A percentile compares a stretch with the other conserved stretches of the same genome.
Evolutionary conservation across 2,888 invertebrate genomes (phyloP).

Genomic region (Polymixis lichenea): DNA sequence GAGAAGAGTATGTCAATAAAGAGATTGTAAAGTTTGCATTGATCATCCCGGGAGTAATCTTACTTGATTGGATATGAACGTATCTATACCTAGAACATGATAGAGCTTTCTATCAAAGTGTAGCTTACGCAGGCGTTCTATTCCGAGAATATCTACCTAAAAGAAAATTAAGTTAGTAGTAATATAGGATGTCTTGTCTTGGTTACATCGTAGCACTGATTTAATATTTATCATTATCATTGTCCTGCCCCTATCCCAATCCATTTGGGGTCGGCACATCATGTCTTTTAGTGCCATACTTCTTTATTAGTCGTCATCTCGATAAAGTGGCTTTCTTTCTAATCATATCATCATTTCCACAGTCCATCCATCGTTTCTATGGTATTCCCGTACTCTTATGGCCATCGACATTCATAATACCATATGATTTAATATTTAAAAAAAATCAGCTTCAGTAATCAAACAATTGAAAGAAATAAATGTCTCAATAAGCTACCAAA

Average conservation of each 20-base stretch:
- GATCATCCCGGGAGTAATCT: conserved; percentile 24
- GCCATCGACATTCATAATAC: too few relatives aligned
- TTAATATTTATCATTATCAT: background rate
- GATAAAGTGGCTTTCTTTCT: too few relatives aligned
- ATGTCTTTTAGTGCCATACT: too few relatives aligned
- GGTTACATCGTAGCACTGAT: background rate
- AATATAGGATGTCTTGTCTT: too few relatives aligned
- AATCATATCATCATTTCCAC: too few relatives aligned
- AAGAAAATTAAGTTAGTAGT: background rate
- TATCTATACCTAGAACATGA: conserved; percentile 7
- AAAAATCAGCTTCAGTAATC: background rate
- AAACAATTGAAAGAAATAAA: background rate
- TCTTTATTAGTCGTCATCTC: too few relatives aligned
- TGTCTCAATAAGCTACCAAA: background rate
- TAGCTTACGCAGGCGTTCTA: background rate
- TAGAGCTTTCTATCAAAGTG: conserved; percentile 6
- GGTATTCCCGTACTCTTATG: too few relatives aligned
- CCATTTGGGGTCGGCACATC: too few relatives aligned
- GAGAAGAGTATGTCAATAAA: conserved; percentile 9
- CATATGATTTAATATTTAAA: too few relatives aligned
- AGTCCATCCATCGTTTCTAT: too few relatives aligned
- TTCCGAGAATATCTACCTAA: background rate
- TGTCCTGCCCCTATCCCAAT: too few relatives aligned
- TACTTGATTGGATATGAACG: conserved; percentile 17
- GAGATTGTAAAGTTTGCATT: conserved; percentile 33